These are phyloP conservation scores for Aythya baeri DNA, from an alignment of 2,113 vertebrate species.

Conservation along the genomic window DNA sequence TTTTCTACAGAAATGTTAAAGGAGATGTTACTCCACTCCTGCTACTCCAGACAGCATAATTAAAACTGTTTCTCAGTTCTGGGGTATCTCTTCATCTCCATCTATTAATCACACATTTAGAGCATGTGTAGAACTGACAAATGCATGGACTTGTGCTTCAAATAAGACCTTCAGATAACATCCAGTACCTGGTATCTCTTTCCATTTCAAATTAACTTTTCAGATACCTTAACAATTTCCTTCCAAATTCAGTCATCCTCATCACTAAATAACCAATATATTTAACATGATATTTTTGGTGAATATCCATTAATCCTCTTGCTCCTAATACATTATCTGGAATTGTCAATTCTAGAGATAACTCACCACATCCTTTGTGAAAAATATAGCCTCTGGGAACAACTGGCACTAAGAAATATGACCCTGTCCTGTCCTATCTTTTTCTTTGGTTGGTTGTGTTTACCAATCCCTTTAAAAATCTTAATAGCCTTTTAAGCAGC, in stretches of 20 bases:
- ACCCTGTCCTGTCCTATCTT: background rate
- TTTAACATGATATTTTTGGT: slow-evolving; percentile 34
- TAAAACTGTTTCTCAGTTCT: background rate
- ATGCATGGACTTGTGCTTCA: background rate
- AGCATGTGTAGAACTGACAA: background rate
- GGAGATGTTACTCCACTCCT: background rate
- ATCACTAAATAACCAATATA: background rate
- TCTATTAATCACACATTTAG: background rate
- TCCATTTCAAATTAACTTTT: slow-evolving; percentile 48
- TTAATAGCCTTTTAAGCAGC: background rate
- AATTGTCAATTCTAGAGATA: slow-evolving; percentile 36
- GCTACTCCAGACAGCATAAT: background rate
- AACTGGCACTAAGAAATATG: slow-evolving; percentile 23
- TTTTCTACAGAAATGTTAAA: background rate
- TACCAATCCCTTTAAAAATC: background rate
- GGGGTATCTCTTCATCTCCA: background rate
- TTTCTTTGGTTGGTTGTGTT: background rate
- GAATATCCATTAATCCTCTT: slow-evolving; percentile 31
- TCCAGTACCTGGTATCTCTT: background rate
- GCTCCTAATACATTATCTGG: background rate
- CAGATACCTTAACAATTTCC: slow-evolving; percentile 23
- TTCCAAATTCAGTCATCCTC: slow-evolving; percentile 21
- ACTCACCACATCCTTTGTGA: background rate
- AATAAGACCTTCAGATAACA: slow-evolving; percentile 47
- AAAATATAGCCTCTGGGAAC: slow-evolving; percentile 15